Conservation (phyloP, 2,797 vertebrate species). For the Lagorchestes hirsutus region DNA sequence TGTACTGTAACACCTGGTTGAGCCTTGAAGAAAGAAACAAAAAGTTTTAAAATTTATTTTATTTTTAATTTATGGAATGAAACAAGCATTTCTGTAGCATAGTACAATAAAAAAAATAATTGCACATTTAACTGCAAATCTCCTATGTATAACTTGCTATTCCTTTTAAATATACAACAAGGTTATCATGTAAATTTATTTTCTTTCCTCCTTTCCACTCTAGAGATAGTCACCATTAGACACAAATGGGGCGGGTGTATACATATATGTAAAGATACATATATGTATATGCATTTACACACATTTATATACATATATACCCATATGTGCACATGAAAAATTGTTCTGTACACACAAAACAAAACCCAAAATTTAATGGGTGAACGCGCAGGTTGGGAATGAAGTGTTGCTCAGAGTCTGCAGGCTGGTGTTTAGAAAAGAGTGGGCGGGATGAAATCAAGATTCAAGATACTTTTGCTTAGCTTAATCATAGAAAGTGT, state of each 20-base stretch:
- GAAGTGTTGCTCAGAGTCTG: not conserved
- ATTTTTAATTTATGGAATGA: not conserved
- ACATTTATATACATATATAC: not conserved
- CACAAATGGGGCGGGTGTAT: not conserved
- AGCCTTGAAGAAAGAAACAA: not conserved
- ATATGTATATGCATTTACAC: not conserved
- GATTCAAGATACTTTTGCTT: not conserved
- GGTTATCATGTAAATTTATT: not conserved
- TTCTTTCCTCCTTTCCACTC: not conserved
- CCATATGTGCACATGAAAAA: not conserved
- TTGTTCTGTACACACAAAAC: not conserved
- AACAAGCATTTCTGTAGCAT: not conserved
- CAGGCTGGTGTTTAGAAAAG: not conserved
- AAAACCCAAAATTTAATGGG: not conserved
- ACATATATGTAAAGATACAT: no score
- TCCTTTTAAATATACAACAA: not conserved
- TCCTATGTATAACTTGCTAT: not conserved
- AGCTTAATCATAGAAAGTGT: not conserved
- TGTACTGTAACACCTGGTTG: not conserved
- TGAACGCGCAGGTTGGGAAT: not conserved
- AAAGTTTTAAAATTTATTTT: not conserved
- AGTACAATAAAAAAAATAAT: not conserved
- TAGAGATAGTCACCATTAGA: not conserved
- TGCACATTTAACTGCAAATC: not conserved
- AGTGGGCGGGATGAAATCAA: not conserved